Evolutionary conservation across 2,113 vertebrate genomes (phyloP), one percentile per base, ranked within the genome.

Genomic region (Nettapus auritus): DNA sequence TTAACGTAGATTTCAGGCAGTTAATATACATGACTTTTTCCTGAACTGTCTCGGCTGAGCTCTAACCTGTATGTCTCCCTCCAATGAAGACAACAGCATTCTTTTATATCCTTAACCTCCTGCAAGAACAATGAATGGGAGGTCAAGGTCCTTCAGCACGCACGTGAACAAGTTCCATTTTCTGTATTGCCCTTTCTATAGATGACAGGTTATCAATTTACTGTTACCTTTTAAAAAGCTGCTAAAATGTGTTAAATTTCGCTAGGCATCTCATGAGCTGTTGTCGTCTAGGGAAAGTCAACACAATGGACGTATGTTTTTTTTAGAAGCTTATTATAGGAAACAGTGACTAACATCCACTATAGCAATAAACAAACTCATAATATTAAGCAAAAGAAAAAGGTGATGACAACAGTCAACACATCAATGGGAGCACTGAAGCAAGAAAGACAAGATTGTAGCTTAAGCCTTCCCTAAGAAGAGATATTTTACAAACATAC

Each of bases 381-480:
- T 20, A 83, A 59, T 36, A 91, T 55, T 83, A 63, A 74, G 60
- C 29, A 68, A 66, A 31, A 48, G 46, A 21, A 70, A 77, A 89
- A 89, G 26, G 29, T 29, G 8, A 77, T 55, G n/a, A 86, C 3
- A 14, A 92, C 9, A 89, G 93, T 46, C 22, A 82, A 50, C 64
- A 81, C 55, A 70, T 44, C 52, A 66, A 28, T 14, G 12, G 66
- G 21, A 83, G 12, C 68, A 70, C 3, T 57, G 34, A 74, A 93
- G 48, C 34, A 86, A 87, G 62, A 90, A 95, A 91, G 55, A 18
- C 52, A 95, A 53, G 28, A 69, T 57, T 78, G 80, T 76, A 21
- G 42, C n/a, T 85, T 62, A 77, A 59, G 77, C 25, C 44, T 48
- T 46, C 77, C 34, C 26, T 36, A 89, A 82, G 33, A 86, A 11